A percentile compares a stretch with the other conserved stretches of the same genome.
These are phyloP conservation scores for Larimichthys polyactis DNA, from an alignment of 2,113 vertebrate genomes.

Conservation along the genomic window DNA sequence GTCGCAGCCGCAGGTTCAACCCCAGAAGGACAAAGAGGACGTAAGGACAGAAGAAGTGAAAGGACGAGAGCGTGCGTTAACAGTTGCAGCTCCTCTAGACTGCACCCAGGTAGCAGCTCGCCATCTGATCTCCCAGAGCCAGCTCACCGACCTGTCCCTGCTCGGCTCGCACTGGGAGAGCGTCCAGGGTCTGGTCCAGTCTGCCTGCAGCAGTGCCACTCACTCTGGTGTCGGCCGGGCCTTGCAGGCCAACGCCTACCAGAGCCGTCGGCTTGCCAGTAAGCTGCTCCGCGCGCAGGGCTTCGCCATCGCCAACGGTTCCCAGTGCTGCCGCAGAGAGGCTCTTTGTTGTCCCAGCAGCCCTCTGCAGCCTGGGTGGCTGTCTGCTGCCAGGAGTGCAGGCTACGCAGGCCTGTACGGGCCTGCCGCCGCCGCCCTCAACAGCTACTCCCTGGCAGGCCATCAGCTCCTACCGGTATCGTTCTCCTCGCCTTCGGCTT, in stretches of 20 bases:
- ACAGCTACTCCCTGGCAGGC: conserved; percentile 83
- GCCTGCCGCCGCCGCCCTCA: conserved; percentile 37
- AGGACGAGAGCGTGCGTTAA: conserved; percentile 38
- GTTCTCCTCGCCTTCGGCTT: conserved; percentile 79
- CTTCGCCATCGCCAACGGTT: conserved; percentile 79
- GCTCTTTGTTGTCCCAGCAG: conserved; percentile 70
- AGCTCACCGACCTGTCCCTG: conserved; percentile 90
- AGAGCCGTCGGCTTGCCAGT: conserved; percentile 86
- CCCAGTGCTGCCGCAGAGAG: conserved; percentile 85
- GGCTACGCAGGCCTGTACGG: conserved; percentile 69
- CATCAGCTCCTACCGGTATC: conserved; percentile 73
- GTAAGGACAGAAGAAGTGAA: conserved; percentile 53
- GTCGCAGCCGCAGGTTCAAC: conserved; percentile 39
- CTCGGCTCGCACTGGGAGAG: conserved; percentile 94
- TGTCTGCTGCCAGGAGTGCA: conserved; percentile 55
- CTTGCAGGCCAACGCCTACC: conserved; percentile 86
- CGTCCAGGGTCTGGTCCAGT: conserved; percentile 92
- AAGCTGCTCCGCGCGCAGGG: conserved; percentile 86
- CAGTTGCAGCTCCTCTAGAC: conserved; percentile 70
- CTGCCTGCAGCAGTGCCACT: conserved; percentile 81
- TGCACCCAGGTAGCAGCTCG: conserved; percentile 72
- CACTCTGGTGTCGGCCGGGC: conserved; percentile 81
- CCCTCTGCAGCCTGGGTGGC: conserved; percentile 73
- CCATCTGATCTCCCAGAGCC: conserved; percentile 89
- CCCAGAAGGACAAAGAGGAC: conserved; percentile 57